Evolutionary conservation across 30 jellyfish, hydroid and myxozoan species (phyloP).

Genomic region (Clytia hemisphaerica): DNA sequence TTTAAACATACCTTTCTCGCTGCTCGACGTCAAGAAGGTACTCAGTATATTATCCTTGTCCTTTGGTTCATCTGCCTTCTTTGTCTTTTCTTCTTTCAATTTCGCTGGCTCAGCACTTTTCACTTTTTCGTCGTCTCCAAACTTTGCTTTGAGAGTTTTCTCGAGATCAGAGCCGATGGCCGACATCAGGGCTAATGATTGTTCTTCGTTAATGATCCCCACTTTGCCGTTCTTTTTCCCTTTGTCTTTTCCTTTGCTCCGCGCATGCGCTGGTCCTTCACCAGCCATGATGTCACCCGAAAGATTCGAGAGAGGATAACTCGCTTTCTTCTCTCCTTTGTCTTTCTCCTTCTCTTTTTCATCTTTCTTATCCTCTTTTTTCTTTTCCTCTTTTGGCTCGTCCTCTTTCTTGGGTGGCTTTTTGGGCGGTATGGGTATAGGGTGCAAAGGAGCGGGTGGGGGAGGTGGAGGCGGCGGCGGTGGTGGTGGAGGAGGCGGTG

Average conservation of each 20-base stretch:
- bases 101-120: background rate
- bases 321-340: background rate
- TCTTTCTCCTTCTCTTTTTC: conserved; percentile 7
- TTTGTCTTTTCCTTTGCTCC: background rate
- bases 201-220: conserved; percentile 16
- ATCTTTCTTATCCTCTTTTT: background rate
- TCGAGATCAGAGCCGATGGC: conserved; percentile 34
- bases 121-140: background rate
- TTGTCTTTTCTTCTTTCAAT: background rate
- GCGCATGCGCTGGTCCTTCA: background rate
- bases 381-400: background rate
- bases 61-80: conserved; percentile 14
- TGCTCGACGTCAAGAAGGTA: too few relatives aligned
- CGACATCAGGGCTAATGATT: conserved; percentile 35
- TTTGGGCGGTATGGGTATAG: background rate
- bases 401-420: background rate
- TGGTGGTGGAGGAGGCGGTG: conserved; percentile 37
- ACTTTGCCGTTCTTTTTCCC: background rate
- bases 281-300: background rate
- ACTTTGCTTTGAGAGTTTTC: too few relatives aligned
- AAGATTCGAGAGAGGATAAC: background rate
- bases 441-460: too few relatives aligned
- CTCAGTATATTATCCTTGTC: background rate
- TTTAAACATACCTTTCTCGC: too few relatives aligned
- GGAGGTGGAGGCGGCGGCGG: conserved; percentile 28